These are phyloP conservation scores for Sebastolobus alascanus DNA, from an alignment of 2,797 vertebrate genomes.

Conservation along the genomic window DNA sequence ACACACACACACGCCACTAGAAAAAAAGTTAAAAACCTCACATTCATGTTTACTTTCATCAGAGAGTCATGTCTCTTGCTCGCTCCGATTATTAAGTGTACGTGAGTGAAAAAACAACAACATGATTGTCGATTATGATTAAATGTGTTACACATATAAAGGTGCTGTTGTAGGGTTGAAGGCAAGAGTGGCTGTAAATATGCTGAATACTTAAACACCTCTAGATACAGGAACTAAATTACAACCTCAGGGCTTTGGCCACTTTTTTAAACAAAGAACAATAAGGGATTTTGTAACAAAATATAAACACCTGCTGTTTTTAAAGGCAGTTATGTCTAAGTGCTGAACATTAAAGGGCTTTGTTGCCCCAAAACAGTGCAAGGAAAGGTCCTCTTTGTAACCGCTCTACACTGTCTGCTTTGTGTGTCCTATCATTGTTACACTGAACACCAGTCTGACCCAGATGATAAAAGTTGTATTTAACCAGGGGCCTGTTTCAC, in stretches of 20 bases:
- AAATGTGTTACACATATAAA: slow-evolving; percentile 21
- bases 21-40: slow-evolving; percentile 43
- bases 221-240: slow-evolving; percentile 47
- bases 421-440: not conserved
- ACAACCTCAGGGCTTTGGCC: slow-evolving; percentile 67
- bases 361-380: slow-evolving; percentile 32
- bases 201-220: slow-evolving; percentile 47
- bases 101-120: slow-evolving; percentile 9
- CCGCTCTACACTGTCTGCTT: not conserved
- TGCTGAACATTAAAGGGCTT: slow-evolving; percentile 9
- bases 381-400: slow-evolving; percentile 26
- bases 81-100: slow-evolving; percentile 21
- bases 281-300: slow-evolving; percentile 14
- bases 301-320: slow-evolving; percentile 66
- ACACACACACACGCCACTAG: slow-evolving; percentile 5
- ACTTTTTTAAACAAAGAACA: slow-evolving; percentile 35
- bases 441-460: not conserved
- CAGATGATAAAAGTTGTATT: not conserved
- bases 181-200: slow-evolving; percentile 34
- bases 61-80: slow-evolving; percentile 34
- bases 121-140: slow-evolving; percentile 64
- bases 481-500: not conserved
- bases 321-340: slow-evolving; percentile 20
- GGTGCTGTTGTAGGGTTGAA: slow-evolving; percentile 29
- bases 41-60: slow-evolving; percentile 62